Base-by-base conservation (phyloP, 2,113 vertebrate genomes). In the Cyprinodon brontotheroides region DNA sequence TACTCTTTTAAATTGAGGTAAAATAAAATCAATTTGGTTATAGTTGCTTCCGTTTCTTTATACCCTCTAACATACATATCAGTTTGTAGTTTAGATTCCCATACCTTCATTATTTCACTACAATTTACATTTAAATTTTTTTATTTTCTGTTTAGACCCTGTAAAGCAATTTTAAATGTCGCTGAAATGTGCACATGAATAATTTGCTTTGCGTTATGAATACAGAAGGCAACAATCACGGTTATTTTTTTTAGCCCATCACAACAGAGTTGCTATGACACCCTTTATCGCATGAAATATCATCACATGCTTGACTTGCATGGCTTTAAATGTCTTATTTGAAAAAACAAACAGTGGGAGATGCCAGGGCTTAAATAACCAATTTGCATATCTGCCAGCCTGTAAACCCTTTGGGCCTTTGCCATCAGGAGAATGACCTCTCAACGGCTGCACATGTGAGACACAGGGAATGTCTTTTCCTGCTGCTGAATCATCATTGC, bases 351-450 rank as follows among this genome's bases (percentile, higher is more conserved):
- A 47, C 77, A 67, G 14, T 47, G 67, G 40, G 57, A 60, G 39
- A 36, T 67, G 37, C 13, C 22, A 50, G 69, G 67, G 14, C 45
- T 3, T 38, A 40, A 38, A 79, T 69, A 40, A 71, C 45, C 41
- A 65, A 41, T 50, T 62, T 59, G 29, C 53, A 14, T 76, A 61
- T 61, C 37, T 29, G 63, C 78, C 43, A 3, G 41, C 17, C 43
- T 60, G 37, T 3, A 15, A 77, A 65, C 22, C 70, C 70, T 68
- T 20, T 3, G 39, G 29, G 76, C 69, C 72, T 82, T 74, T 45
- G 38, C 48, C 66, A 53, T 85, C 72, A 70, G 60, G 70, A 72
- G 75, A 79, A 72, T 63, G 62, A 81, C 79, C 80, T 86, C 65
- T 72, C 38, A 3, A 61, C 5, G 12, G 12, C 38, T 80, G 76